Percentiles rank a stretch among this genome's conserved stretches.
These are phyloP conservation scores for Mastacembelus armatus DNA, from an alignment of 2,797 vertebrate genomes.

Conservation along the genomic window DNA sequence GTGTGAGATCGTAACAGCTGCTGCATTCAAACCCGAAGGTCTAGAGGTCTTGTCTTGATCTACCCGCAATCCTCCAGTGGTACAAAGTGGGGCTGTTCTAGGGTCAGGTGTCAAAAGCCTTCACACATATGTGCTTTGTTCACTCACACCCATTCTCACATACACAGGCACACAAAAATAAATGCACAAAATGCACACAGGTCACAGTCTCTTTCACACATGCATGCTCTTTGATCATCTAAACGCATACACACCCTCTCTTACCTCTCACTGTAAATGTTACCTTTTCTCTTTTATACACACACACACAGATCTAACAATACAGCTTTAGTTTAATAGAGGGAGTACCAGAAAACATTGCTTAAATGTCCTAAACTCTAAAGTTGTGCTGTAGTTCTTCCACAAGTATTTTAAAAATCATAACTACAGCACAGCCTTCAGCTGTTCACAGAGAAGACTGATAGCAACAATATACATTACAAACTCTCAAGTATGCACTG, in stretches of 20 bases:
- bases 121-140: slow-evolving; percentile 72
- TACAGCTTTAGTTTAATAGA: slow-evolving; percentile 8
- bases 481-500: not conserved
- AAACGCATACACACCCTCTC: slow-evolving; percentile 29
- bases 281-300: slow-evolving; percentile 20
- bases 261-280: slow-evolving; percentile 42
- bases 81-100: slow-evolving; percentile 67
- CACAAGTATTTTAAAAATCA: slow-evolving; percentile 11
- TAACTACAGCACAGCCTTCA: slow-evolving; percentile 5
- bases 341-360: slow-evolving; percentile 28
- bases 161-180: slow-evolving; percentile 52
- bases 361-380: slow-evolving; percentile 47
- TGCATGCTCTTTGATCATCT: slow-evolving; percentile 70
- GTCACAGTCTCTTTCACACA: slow-evolving; percentile 58
- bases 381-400: slow-evolving; percentile 32
- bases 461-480: slow-evolving; percentile 27
- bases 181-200: slow-evolving; percentile 55
- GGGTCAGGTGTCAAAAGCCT: slow-evolving; percentile 73
- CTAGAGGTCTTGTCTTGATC: slow-evolving; percentile 75
- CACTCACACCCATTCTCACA: slow-evolving; percentile 53
- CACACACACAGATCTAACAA: not conserved
- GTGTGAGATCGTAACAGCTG: too few species aligned
- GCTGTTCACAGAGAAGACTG: slow-evolving; percentile 23
- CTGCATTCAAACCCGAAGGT: slow-evolving; percentile 64
- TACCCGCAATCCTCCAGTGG: slow-evolving; percentile 69